These are phyloP conservation scores for Pelobates cultripes DNA, from an alignment of 2,797 vertebrate species.

Conservation along the genomic window DNA sequence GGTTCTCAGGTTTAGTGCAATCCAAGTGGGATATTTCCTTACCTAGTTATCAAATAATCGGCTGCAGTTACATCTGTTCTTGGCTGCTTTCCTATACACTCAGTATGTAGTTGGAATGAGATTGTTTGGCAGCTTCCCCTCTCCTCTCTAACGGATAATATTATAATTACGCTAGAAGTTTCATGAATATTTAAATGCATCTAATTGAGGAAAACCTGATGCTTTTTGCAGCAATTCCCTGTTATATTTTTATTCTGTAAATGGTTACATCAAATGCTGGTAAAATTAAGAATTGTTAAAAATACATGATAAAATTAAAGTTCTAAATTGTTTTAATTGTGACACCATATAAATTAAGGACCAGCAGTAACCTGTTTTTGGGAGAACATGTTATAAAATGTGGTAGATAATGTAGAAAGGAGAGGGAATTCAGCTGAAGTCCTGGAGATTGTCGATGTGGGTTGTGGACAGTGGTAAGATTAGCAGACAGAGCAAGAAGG, in stretches of 20 bases:
- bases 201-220: not conserved
- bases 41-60: not conserved
- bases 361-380: too few relatives aligned
- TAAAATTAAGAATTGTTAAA: too few relatives aligned
- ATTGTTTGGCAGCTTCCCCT: not conserved
- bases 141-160: not conserved
- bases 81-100: not conserved
- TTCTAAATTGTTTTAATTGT: too few relatives aligned
- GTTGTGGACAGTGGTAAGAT: too few relatives aligned
- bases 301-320: too few relatives aligned
- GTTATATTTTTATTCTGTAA: not conserved
- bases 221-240: not conserved
- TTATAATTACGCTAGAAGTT: not conserved
- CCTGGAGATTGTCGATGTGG: too few relatives aligned
- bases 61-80: not conserved
- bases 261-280: too few relatives aligned
- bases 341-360: too few relatives aligned
- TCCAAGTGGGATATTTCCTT: not conserved
- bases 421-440: too few relatives aligned
- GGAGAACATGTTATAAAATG: too few relatives aligned
- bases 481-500: too few relatives aligned
- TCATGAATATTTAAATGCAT: not conserved
- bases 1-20: not conserved
- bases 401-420: too few relatives aligned
- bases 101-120: not conserved